These are phyloP conservation scores for Agonopterix heracliana DNA, from an alignment of 2,888 invertebrate genomes.

Conservation along the genomic window DNA sequence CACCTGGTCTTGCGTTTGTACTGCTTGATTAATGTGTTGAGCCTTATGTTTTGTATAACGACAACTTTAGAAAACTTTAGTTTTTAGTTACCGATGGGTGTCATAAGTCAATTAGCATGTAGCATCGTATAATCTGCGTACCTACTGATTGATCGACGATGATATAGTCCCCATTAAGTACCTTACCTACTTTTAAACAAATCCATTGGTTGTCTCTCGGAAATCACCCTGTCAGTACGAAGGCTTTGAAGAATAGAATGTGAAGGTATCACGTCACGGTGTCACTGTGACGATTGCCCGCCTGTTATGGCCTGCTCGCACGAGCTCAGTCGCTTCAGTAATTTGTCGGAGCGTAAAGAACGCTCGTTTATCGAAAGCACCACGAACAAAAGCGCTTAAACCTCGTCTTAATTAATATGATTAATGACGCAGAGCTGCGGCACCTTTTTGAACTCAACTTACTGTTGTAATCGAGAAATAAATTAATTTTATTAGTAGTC, in stretches of 20 bases:
- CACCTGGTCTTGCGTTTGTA: no score
- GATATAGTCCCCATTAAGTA: no score
- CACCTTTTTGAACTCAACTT: slow-evolving; percentile 63
- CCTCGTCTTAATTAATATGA: slow-evolving; percentile 75
- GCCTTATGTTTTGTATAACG: no score
- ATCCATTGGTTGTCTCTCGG: neutral
- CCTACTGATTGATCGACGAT: no score
- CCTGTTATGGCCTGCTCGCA: slow-evolving; percentile 37
- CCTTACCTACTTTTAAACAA: no score
- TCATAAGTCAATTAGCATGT: no score
- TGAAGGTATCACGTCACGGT: slow-evolving; percentile 23
- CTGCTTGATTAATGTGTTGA: no score
- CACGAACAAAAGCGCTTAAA: slow-evolving; percentile 66
- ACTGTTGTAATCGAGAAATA: slow-evolving; percentile 72
- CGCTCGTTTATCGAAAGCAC: slow-evolving; percentile 46
- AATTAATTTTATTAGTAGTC: slow-evolving; percentile 73
- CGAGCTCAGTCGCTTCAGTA: slow-evolving; percentile 31
- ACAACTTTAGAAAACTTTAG: no score
- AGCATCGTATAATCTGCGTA: no score
- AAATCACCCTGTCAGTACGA: slow-evolving; percentile 23
- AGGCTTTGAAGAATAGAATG: slow-evolving; percentile 8
- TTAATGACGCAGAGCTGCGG: slow-evolving; percentile 65
- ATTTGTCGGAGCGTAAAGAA: slow-evolving; percentile 40
- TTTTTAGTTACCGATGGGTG: no score
- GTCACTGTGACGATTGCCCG: slow-evolving; percentile 19